Evolutionary conservation across 1,140 invertebrate species (phyloP).

Genomic region (Trachelipus rathkii): DNA sequence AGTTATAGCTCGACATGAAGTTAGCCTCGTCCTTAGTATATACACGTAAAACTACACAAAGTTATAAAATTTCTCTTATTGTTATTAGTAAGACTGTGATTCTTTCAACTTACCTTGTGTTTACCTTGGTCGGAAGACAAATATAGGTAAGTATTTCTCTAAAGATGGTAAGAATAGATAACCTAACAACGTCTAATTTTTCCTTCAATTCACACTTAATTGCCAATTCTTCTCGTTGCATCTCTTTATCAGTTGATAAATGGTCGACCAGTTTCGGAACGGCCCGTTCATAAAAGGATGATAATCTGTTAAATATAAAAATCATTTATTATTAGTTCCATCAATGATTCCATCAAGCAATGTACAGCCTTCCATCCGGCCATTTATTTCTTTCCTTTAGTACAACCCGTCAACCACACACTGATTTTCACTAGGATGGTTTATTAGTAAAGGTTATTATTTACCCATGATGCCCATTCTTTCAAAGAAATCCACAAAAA

Average conservation of each 20-base stretch:
- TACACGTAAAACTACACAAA: too few species aligned
- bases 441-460: too few species aligned
- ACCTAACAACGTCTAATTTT: constrained; percentile 17
- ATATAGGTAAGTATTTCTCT: background rate
- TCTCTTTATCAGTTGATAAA: background rate
- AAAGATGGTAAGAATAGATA: background rate
- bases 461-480: too few species aligned
- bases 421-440: too few species aligned
- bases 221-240: background rate
- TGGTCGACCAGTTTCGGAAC: constrained; percentile 42
- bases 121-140: background rate
- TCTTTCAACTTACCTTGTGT: background rate
- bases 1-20: too few species aligned
- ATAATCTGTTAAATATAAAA: constrained; percentile 44
- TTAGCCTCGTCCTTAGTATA: too few species aligned
- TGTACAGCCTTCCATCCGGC: too few species aligned
- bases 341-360: background rate
- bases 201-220: constrained; percentile 1
- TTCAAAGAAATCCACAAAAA: too few species aligned
- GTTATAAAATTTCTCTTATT: too few species aligned
- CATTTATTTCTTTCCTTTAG: too few species aligned
- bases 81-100: too few species aligned
- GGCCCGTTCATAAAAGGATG: constrained; percentile 50
- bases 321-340: background rate
- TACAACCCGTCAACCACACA: too few species aligned